phyloP scores from a whole-genome alignment of 2,113 vertebrate genomes.

The Hemiscyllium ocellatum region DNA sequence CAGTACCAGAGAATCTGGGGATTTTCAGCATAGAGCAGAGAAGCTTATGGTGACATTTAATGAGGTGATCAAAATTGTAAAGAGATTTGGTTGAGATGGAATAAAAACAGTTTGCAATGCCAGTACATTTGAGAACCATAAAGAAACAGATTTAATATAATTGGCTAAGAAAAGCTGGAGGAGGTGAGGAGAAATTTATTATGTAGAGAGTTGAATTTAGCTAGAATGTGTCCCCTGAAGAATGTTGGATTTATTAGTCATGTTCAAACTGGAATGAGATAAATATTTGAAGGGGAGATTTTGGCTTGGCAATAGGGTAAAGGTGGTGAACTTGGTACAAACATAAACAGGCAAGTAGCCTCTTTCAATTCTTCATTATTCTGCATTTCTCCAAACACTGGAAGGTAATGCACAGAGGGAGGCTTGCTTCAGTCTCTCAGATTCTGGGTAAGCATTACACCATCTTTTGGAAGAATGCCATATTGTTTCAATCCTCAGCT shows the following conservation, averaged over 20 bases:
- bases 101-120: neutral
- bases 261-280: neutral
- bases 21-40: neutral
- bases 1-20: neutral
- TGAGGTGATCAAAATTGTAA: neutral
- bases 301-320: neutral
- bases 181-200: neutral
- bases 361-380: neutral
- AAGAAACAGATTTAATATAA: neutral
- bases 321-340: neutral
- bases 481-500: neutral
- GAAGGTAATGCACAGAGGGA: neutral
- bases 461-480: neutral
- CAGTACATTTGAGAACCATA: neutral
- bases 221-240: neutral
- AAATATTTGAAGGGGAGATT: neutral
- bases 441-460: neutral
- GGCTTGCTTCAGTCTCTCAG: neutral
- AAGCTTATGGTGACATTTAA: neutral
- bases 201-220: neutral
- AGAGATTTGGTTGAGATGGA: neutral
- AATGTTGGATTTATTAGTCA: neutral
- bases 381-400: neutral
- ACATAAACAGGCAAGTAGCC: neutral
- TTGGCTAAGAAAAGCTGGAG: neutral